Base-by-base conservation (phyloP, 1,140 invertebrate species). In the Eumaeus atala region DNA sequence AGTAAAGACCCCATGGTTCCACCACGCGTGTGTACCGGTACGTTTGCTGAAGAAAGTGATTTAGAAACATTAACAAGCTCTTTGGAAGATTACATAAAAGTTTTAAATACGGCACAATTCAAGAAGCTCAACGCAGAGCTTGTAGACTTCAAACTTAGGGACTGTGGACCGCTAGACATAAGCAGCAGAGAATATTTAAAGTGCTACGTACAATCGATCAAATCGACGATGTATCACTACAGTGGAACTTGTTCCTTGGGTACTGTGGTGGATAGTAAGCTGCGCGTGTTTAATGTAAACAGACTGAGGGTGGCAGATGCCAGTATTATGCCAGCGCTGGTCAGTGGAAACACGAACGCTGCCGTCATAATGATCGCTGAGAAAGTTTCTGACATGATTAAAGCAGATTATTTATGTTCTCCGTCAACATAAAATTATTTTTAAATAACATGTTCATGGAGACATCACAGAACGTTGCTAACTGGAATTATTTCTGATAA, bases 21-120 rank as follows among this genome's bases (percentile, higher is more conserved):
- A 51, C 92, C 92, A 0, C 64, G 88, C 40, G 89, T 94, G 10
- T 85, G 90, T 61, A 88, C 91, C 1, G 89, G 89, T 50, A 91
- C 90, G 59, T 74, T 91, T 14, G 61, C 69, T 0, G 64, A 89
- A 40, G 58, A 73, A 7, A 57, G 66, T 28, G 90, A 91, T 59
- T 59, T 89, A 1, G 66, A 67, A 9, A 56, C 51, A 7, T 16
- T 66, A 6, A 51, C 60, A 9, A 44, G 49, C 0, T 69, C 67
- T 21, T 14, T 72, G 0, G 28, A 58, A 48, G 55, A 72, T 44
- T 72, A 54, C 36, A 10, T 64, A 8, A 44, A 40, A 8, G 54
- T 76, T 14, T 36, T 59, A 3, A 51, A 65, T 9, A 53, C 67
- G 14, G 36, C 51, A 8, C 48, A 61, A n/a, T 66, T 66, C 36